Evolutionary conservation across 1,140 invertebrate species (phyloP), one percentile per base, ranked within the genome.

Genomic region (Oedothorax gibbosus): DNA sequence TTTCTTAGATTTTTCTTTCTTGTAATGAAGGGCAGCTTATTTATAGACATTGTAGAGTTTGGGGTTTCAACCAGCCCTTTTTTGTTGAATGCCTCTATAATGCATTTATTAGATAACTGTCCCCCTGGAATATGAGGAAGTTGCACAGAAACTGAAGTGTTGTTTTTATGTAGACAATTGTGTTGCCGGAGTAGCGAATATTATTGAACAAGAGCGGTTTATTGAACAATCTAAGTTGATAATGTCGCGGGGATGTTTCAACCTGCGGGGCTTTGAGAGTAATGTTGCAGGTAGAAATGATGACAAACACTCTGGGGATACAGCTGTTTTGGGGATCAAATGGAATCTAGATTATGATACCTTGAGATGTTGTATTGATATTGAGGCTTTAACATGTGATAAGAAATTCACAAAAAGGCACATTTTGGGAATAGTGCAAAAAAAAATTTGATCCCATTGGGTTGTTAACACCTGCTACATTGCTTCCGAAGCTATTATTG

Each of bases 401-500:
- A 50, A n/a, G n/a, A 75, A 75, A 75, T 8, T 78, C 50, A 12
- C 54, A 18, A 69, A 56, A 69, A 68, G 66, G 57, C 4, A 56
- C 21, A 71, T 71, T 49, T 71, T 71, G 20, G 57, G 8, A 53
- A 69, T 14, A 7, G 54, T 60, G 14, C 68, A 72, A 18, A 18
- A 50, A n/a, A 50, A 5, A 62, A 18, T 56, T 64, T 72, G 68
- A 62, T 51, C 56, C 56, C 20, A 64, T 72, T 53, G 79, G 79
- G 6, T 72, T 82, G n/a, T 51, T 54, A 56, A 66, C 56, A 15
- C 80, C 85, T 50, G 21, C 71, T 56, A 73, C 18, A 11, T 57
- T 86, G 15, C n/a, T 64, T 18, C n/a, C 50, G 21, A 86, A 86
- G 68, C 53, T 73, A 15, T 53, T 77, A 51, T 60, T 65, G 49